These are phyloP conservation scores for Sesia apiformis DNA, from an alignment of 2,888 invertebrate genomes.

Conservation along the genomic window DNA sequence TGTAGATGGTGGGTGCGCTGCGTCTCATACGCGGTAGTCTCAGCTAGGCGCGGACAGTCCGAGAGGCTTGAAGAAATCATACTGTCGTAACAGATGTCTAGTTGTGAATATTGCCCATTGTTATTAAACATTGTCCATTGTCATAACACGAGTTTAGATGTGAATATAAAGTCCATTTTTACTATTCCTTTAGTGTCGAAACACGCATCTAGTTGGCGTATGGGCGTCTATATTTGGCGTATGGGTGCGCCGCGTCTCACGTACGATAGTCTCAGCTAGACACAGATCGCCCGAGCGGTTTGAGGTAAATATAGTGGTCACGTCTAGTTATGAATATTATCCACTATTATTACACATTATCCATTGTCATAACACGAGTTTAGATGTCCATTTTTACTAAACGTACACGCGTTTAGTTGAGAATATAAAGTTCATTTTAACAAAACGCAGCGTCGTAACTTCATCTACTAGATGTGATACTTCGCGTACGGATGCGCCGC, in stretches of 20 bases:
- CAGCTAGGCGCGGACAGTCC: constrained; percentile 79
- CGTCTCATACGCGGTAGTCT: constrained; percentile 70
- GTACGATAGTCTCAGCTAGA: constrained; percentile 77
- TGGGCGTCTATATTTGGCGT: constrained; percentile 63
- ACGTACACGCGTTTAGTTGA: no score
- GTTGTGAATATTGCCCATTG: no score
- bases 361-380: no score
- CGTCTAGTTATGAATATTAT: no score
- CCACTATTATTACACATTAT: no score
- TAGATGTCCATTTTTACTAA: no score
- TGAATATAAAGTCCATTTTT: no score
- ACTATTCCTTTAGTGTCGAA: not conserved
- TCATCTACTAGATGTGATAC: constrained; percentile 46
- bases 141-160: no score
- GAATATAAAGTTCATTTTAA: no score
- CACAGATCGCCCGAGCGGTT: constrained; percentile 75
- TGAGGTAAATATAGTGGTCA: constrained; percentile 34
- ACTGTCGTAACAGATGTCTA: no score
- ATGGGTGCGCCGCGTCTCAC: constrained; percentile 63
- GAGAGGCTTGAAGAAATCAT: constrained; percentile 58
- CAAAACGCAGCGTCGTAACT: not conserved
- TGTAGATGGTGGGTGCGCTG: constrained; percentile 61
- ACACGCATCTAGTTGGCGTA: not conserved
- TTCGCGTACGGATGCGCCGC: constrained; percentile 61
- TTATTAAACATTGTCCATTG: no score